phyloP scores from a whole-genome alignment of 2,888 invertebrate genomes.

The Lasioglossum oenotherae region DNA sequence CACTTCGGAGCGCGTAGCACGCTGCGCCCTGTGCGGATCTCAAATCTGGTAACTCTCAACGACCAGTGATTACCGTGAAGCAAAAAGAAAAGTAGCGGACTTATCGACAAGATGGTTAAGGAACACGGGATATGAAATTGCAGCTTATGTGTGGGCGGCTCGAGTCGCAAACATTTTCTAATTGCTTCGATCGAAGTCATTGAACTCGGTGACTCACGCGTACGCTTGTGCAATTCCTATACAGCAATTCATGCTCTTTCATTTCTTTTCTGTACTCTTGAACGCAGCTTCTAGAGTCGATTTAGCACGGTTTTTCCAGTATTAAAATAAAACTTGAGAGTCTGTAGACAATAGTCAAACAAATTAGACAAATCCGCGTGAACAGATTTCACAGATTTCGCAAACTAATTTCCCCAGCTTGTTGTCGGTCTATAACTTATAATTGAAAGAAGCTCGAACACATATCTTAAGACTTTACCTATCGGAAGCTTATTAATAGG shows the following conservation, averaged over 20 bases:
- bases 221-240: background rate
- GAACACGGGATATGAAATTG: constrained; percentile 51
- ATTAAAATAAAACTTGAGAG: no score
- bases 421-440: background rate
- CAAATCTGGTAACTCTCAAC: constrained; percentile 2
- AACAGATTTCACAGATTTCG: background rate
- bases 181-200: constrained; percentile 33
- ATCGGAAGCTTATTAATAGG: no score
- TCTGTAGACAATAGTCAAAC: no score
- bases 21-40: constrained; percentile 8
- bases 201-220: constrained; percentile 21
- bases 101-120: constrained; percentile 34
- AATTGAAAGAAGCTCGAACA: background rate
- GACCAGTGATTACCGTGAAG: constrained; percentile 27
- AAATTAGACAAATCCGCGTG: no score
- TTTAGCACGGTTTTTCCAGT: background rate
- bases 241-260: background rate
- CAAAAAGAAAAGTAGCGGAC: constrained; percentile 5
- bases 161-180: constrained; percentile 24
- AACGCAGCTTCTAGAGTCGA: background rate
- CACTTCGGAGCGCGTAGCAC: constrained; percentile 3
- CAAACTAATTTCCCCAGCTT: background rate
- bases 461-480: no score
- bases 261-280: background rate
- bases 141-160: background rate